These are phyloP conservation scores for Erythrolamprus reginae DNA, from an alignment of 2,113 vertebrate genomes.

Conservation along the genomic window DNA sequence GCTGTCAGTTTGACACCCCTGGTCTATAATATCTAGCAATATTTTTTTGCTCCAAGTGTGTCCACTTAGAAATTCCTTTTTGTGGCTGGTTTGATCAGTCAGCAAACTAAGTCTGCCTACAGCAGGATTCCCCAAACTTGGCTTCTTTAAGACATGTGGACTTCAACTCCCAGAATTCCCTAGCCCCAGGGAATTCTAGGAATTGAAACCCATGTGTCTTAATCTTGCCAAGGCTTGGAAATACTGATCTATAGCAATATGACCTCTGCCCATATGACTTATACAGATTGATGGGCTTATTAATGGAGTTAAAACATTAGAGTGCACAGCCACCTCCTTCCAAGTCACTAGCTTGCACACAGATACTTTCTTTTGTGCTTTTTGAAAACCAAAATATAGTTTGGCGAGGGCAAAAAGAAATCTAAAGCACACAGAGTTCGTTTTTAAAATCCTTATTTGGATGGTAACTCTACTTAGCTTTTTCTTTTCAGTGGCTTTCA, in stretches of 20 bases:
- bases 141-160: background rate
- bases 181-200: background rate
- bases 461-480: constrained; percentile 41
- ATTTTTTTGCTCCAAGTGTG: background rate
- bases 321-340: background rate
- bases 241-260: background rate
- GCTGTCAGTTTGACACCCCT: too few relatives aligned
- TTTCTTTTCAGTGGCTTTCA: constrained; percentile 12
- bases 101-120: background rate
- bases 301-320: background rate
- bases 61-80: background rate
- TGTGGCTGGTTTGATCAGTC: background rate
- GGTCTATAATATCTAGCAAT: background rate
- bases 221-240: background rate
- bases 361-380: background rate
- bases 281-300: fast-evolving
- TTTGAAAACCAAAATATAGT: background rate
- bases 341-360: background rate
- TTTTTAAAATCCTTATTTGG: constrained; percentile 13
- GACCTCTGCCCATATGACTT: background rate
- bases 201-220: background rate
- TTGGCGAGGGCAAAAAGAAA: background rate
- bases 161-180: background rate
- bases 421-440: background rate
- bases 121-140: background rate